Percentiles rank a stretch among this genome's conserved stretches.
Evolutionary conservation across 2,888 invertebrate species (phyloP).

Genomic region (Nematopogon swammerdamellus): DNA sequence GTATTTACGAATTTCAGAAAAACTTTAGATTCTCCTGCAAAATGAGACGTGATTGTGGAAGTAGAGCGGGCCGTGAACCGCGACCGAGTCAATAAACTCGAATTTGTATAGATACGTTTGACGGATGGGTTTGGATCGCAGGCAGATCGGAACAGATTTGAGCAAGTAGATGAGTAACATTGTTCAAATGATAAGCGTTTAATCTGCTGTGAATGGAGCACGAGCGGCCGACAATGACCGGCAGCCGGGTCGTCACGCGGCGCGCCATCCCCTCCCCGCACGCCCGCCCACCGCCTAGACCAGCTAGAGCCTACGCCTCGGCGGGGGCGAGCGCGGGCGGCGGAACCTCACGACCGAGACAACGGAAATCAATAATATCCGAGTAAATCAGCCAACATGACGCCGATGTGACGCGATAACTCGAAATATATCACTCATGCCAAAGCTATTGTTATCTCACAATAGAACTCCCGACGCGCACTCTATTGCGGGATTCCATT

Average conservation of each 20-base stretch:
- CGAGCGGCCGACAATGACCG: constrained; percentile 43
- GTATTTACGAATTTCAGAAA: too few species aligned
- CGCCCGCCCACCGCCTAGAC: background rate
- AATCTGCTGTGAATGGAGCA: constrained; percentile 31
- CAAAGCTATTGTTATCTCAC: background rate
- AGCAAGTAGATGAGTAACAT: constrained; percentile 34
- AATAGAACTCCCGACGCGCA: too few species aligned
- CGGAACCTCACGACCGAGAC: constrained; percentile 47
- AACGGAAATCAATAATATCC: constrained; percentile 54
- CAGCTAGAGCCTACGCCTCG: background rate
- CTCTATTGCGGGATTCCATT: too few species aligned
- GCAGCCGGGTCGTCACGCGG: constrained; percentile 43
- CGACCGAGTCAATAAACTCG: background rate
- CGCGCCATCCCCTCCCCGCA: background rate
- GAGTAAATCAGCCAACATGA: constrained; percentile 55
- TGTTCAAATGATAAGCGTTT: constrained; percentile 53
- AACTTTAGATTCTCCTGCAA: too few species aligned
- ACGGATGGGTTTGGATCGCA: background rate
- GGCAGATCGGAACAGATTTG: background rate
- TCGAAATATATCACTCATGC: background rate
- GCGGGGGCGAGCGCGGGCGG: background rate
- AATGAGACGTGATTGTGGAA: too few species aligned
- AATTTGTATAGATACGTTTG: background rate
- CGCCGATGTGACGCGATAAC: constrained; percentile 55
- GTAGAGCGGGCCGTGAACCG: background rate